These are phyloP conservation scores for Burhinus bistriatus DNA, from an alignment of 2,113 vertebrate species.

Conservation along the genomic window DNA sequence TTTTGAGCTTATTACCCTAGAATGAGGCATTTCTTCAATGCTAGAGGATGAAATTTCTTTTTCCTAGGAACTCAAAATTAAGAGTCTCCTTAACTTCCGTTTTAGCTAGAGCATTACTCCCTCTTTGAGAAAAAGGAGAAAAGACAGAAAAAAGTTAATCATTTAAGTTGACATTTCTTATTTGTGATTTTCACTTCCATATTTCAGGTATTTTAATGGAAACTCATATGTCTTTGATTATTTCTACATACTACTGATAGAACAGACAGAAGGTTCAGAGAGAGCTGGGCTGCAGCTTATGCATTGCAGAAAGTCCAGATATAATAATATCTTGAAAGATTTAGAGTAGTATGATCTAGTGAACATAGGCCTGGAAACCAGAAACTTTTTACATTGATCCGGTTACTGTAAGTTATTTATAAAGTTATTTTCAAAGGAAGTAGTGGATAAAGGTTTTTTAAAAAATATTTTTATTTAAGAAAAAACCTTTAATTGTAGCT, in stretches of 20 bases:
- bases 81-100: background rate
- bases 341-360: background rate
- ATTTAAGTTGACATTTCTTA: background rate
- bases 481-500: background rate
- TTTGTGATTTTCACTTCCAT: background rate
- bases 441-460: background rate
- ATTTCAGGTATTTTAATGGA: background rate
- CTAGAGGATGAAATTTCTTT: background rate
- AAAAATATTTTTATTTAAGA: background rate
- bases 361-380: background rate
- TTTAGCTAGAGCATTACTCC: background rate
- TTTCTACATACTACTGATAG: background rate
- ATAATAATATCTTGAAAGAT: background rate
- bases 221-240: background rate
- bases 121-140: background rate
- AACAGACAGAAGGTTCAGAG: background rate
- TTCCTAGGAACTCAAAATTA: background rate
- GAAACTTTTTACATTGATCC: background rate
- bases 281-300: accelerated
- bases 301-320: background rate
- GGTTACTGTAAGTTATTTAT: background rate
- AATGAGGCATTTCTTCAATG: background rate
- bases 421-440: background rate
- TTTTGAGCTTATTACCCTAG: background rate
- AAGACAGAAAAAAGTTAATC: background rate